A percentile compares a stretch with the other conserved stretches of the same genome.
Evolutionary conservation across 2,113 vertebrate genomes (phyloP).

Genomic region (Bufo gargarizans): DNA sequence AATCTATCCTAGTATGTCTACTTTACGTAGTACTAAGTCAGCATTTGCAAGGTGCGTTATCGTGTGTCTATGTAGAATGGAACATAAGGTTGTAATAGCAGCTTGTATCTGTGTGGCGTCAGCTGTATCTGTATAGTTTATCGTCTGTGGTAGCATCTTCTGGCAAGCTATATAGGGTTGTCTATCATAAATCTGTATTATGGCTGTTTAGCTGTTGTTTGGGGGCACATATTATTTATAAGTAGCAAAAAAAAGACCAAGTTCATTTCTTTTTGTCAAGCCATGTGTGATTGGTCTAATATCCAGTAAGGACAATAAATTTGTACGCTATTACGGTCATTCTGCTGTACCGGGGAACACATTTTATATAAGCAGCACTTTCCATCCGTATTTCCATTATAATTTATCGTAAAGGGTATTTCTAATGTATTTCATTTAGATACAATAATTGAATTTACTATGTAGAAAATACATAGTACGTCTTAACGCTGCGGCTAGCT

Average conservation of each 20-base stretch:
- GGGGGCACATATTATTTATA: background rate
- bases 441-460: background rate
- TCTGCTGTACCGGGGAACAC: background rate
- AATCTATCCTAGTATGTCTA: background rate
- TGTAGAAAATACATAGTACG: too few species aligned
- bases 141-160: background rate
- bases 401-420: background rate
- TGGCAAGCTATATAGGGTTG: background rate
- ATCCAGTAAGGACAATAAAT: background rate
- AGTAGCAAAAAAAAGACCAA: background rate
- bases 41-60: background rate
- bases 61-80: background rate
- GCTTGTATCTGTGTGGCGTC: background rate
- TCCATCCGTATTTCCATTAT: background rate
- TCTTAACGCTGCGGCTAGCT: too few species aligned
- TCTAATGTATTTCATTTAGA: background rate
- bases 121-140: background rate
- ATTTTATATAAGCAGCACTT: background rate
- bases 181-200: background rate
- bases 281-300: background rate
- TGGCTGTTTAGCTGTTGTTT: background rate
- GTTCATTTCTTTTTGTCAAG: background rate
- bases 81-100: background rate
- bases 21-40: too few species aligned
- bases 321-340: background rate